Conservation (phyloP, 2,888 invertebrate species). For the Diloba caeruleocephala region DNA sequence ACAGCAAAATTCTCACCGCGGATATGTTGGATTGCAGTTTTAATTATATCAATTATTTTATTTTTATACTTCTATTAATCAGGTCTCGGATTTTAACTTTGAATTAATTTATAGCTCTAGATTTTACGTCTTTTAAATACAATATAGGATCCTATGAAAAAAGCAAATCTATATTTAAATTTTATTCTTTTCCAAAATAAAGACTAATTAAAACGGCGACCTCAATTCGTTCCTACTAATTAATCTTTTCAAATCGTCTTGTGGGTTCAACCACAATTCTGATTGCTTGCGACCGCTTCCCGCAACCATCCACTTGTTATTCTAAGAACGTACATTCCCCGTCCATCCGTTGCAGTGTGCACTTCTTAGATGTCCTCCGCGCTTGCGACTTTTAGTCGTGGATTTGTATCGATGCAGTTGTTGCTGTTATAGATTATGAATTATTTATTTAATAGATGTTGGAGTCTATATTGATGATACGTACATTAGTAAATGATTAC, state of each 20-base stretch:
- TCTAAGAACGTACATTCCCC: slow-evolving; percentile 71
- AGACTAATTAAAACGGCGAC: slow-evolving; percentile 48
- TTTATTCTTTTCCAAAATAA: slow-evolving; percentile 26
- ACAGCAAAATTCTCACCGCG: too few species aligned
- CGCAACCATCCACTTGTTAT: slow-evolving; percentile 72
- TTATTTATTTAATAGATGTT: slow-evolving; percentile 47
- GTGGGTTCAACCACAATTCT: slow-evolving; percentile 59
- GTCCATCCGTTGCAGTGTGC: slow-evolving; percentile 78
- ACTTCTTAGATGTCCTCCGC: slow-evolving; percentile 64
- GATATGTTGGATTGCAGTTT: too few species aligned
- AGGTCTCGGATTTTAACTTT: too few species aligned
- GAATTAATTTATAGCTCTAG: too few species aligned
- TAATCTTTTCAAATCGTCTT: slow-evolving; percentile 76
- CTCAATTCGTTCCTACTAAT: slow-evolving; percentile 69
- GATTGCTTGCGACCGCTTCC: slow-evolving; percentile 73
- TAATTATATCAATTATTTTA: too few species aligned
- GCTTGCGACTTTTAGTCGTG: slow-evolving; percentile 47
- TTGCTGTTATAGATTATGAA: slow-evolving; percentile 50
- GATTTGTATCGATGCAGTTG: slow-evolving; percentile 42
- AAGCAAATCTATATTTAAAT: too few species aligned
- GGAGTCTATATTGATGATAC: slow-evolving; percentile 25
- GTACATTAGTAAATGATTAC: slow-evolving; percentile 19
- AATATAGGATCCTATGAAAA: too few species aligned
- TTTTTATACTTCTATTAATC: too few species aligned
- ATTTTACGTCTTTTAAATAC: too few species aligned